A percentile compares a stretch with the other conserved stretches of the same genome.
phyloP scores from a whole-genome alignment of 23 tunicate species.

The Oikopleura vanhoeffeni region DNA sequence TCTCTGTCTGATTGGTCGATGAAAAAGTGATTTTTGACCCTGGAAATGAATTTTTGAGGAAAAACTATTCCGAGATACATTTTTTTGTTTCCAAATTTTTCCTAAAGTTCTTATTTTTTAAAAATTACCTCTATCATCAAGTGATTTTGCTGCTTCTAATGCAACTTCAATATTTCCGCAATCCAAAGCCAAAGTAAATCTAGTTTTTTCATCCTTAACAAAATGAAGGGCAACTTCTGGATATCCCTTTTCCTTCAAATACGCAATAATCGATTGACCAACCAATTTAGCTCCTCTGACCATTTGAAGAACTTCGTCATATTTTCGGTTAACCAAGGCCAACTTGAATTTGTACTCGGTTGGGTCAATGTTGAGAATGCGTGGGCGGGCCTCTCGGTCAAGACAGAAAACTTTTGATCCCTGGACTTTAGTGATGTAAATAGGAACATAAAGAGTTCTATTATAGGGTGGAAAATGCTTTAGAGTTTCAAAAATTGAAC shows the following conservation, averaged over 20 bases:
- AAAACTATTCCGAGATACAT: too few species aligned
- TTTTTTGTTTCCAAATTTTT: too few species aligned
- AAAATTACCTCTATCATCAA: slow-evolving; percentile 88
- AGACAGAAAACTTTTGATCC: slow-evolving; percentile 88
- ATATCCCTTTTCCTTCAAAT: slow-evolving; percentile 93
- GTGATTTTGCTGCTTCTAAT: slow-evolving; percentile 66
- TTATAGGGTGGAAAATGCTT: too few species aligned
- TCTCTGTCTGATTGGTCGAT: too few species aligned
- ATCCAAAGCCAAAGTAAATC: slow-evolving; percentile 67
- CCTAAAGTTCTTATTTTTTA: too few species aligned
- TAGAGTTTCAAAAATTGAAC: too few species aligned
- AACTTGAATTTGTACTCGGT: slow-evolving; percentile 78
- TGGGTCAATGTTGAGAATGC: slow-evolving; percentile 79
- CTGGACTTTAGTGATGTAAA: slow-evolving; percentile 64
- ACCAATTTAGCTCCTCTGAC: slow-evolving; percentile 86
- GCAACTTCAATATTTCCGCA: slow-evolving; percentile 96
- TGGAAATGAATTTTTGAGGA: too few species aligned
- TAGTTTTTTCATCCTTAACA: slow-evolving; percentile 85
- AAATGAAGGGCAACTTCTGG: slow-evolving; percentile 96
- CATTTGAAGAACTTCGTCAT: slow-evolving; percentile 88
- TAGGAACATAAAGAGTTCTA: slow-evolving; percentile 83
- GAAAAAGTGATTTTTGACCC: too few species aligned
- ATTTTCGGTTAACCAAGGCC: slow-evolving; percentile 50
- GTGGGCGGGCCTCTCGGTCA: slow-evolving; percentile 59
- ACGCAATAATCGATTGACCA: slow-evolving; percentile 96